Evolutionary conservation across 2,797 vertebrate species (phyloP).

Genomic region (Aselliscus stoliczkanus): DNA sequence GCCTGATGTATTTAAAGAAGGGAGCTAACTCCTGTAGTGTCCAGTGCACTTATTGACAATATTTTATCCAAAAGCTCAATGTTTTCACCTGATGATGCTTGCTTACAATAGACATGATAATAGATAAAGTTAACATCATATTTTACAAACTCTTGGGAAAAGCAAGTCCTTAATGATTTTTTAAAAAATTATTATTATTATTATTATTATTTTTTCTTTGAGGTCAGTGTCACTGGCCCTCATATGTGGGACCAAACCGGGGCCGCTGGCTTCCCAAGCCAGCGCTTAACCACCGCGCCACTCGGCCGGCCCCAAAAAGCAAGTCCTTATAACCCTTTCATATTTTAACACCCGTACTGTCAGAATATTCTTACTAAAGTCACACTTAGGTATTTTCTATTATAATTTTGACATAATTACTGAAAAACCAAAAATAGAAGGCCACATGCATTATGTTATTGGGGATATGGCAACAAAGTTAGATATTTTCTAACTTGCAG

Average conservation of each 20-base stretch:
- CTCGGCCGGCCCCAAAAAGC: no score
- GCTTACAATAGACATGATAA: background rate
- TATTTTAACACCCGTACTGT: background rate
- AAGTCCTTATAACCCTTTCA: background rate
- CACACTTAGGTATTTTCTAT: background rate
- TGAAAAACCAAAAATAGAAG: background rate
- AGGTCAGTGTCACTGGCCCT: no score
- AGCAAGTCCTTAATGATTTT: no score
- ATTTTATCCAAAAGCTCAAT: constrained; percentile 12
- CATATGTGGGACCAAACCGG: no score
- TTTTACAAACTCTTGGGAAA: background rate
- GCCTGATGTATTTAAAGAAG: background rate
- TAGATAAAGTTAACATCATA: background rate
- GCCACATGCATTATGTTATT: background rate
- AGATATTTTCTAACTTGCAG: background rate
- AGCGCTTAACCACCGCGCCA: no score
- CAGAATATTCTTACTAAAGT: background rate
- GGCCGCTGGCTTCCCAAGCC: no score
- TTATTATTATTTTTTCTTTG: no score
- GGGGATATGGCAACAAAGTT: background rate
- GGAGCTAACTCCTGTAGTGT: background rate
- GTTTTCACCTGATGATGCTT: background rate
- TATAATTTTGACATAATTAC: background rate
- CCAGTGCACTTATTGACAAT: background rate
- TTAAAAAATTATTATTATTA: no score